phyloP scores from a whole-genome alignment of 2,797 vertebrate species.

The Tadarida brasiliensis region DNA sequence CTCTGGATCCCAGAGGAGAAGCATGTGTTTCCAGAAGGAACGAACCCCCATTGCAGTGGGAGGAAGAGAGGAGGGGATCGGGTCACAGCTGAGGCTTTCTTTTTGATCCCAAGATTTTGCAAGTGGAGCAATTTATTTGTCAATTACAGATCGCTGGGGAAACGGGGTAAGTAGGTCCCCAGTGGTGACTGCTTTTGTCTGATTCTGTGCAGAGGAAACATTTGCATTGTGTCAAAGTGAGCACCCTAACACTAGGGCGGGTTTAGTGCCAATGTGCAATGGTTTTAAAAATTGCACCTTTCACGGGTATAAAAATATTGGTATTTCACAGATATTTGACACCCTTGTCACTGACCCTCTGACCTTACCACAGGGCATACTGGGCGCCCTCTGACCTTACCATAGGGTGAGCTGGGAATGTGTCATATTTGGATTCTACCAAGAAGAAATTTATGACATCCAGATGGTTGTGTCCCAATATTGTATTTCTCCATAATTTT shows the following conservation, averaged over 20 bases:
- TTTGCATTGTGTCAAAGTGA: background rate
- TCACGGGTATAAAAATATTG: background rate
- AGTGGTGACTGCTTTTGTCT: background rate
- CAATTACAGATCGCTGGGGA: background rate
- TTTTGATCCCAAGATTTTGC: background rate
- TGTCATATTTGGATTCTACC: background rate
- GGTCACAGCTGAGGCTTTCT: background rate
- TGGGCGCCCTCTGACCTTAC: no score
- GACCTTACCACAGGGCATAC: fast-evolving
- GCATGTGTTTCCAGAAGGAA: background rate
- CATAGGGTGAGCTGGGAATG: no score
- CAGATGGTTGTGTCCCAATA: background rate
- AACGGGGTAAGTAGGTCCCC: background rate
- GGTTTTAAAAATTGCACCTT: background rate
- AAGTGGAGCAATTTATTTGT: background rate
- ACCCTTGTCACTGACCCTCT: background rate
- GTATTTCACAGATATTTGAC: background rate
- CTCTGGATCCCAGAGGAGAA: background rate
- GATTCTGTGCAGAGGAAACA: background rate
- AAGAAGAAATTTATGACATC: no score
- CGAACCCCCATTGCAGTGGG: background rate
- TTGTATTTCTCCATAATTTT: background rate
- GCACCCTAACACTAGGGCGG: no score
- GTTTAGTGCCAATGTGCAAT: background rate
- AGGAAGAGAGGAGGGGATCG: background rate